Conservation (phyloP, 2,888 invertebrate species). For the Biston stratarius region DNA sequence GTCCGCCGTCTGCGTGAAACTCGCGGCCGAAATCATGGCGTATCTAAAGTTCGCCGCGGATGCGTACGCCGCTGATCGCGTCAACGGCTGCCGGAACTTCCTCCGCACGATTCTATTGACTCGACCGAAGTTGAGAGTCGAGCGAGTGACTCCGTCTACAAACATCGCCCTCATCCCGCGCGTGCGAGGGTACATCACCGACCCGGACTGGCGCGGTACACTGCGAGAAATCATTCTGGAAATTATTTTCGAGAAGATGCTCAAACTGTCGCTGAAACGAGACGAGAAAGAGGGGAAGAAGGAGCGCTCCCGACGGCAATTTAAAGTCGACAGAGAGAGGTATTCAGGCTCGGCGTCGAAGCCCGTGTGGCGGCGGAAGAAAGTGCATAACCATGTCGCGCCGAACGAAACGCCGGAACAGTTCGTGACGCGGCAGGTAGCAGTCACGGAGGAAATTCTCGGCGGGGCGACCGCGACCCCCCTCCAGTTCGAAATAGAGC, state of each 20-base stretch:
- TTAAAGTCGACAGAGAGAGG: conserved; percentile 45
- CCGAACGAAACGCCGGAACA: conserved; percentile 36
- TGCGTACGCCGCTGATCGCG: conserved; percentile 48
- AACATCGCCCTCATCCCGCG: conserved; percentile 51
- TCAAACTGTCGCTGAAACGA: conserved; percentile 54
- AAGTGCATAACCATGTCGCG: conserved; percentile 10
- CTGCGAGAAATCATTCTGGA: conserved; percentile 52
- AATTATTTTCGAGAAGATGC: conserved; percentile 61
- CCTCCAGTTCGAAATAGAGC: conserved; percentile 56
- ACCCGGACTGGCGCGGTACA: conserved; percentile 62
- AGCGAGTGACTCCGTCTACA: conserved; percentile 12
- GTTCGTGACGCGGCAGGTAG: conserved; percentile 24
- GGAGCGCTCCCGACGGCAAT: neutral
- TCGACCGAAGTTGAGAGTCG: conserved; percentile 56
- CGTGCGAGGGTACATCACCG: conserved; percentile 50
- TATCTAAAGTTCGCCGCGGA: conserved; percentile 65
- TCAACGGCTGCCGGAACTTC: conserved; percentile 63
- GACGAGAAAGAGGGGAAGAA: neutral
- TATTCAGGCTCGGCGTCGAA: conserved; percentile 55
- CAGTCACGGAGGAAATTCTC: conserved; percentile 6
- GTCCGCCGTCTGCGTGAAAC: conserved; percentile 57
- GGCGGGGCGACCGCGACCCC: conserved; percentile 8
- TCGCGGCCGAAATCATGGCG: conserved; percentile 58
- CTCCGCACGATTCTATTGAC: conserved; percentile 60
- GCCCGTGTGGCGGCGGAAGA: conserved; percentile 61